Evolutionary conservation across 1,140 invertebrate genomes (phyloP).

Genomic region (Arctopsyche grandis): DNA sequence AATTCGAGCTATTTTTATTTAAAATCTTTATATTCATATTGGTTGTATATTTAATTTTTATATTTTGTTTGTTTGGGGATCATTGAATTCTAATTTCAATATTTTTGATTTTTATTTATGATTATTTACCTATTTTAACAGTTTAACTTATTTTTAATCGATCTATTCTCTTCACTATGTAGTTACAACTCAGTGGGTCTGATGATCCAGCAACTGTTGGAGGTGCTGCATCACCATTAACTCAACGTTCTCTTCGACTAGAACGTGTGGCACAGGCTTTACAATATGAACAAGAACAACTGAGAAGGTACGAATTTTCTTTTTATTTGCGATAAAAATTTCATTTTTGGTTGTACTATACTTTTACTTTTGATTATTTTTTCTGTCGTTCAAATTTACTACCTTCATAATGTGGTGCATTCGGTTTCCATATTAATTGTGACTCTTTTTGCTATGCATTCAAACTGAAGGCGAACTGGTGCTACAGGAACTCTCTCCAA

Average conservation of each 20-base stretch:
- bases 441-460: slow-evolving; percentile 5
- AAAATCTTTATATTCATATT: too few species aligned
- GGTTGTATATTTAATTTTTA: too few species aligned
- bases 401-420: not conserved
- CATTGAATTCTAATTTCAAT: too few species aligned
- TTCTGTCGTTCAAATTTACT: not conserved
- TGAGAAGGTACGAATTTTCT: slow-evolving; percentile 70
- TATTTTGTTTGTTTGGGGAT: too few species aligned
- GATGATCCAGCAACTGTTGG: slow-evolving; percentile 68
- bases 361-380: not conserved
- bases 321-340: not conserved
- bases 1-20: too few species aligned
- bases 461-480: slow-evolving; percentile 61
- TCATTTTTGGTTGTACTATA: not conserved
- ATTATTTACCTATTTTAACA: too few species aligned
- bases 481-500: slow-evolving; percentile 64
- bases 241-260: slow-evolving; percentile 84
- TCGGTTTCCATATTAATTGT: not conserved
- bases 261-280: slow-evolving; percentile 87
- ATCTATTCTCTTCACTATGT: slow-evolving; percentile 12
- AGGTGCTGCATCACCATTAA: slow-evolving; percentile 83
- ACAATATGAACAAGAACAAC: slow-evolving; percentile 88
- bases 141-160: not conserved
- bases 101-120: too few species aligned
- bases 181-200: slow-evolving; percentile 62